Evolutionary conservation across 2,113 vertebrate genomes (phyloP).

Genomic region (Steatornis caripensis): DNA sequence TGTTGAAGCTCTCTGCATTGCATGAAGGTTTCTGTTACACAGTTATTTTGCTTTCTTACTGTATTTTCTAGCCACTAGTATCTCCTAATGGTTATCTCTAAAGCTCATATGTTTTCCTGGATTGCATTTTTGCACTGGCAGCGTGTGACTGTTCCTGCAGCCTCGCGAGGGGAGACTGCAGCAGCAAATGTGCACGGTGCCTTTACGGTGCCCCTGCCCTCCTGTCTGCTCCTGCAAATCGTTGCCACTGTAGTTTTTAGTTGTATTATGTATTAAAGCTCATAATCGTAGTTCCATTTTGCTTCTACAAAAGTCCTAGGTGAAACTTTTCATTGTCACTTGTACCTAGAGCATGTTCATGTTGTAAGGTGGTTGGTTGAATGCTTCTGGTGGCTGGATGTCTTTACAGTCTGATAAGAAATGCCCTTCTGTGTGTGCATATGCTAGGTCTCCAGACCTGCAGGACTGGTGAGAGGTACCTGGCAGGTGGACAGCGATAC

Average conservation of each 20-base stretch:
- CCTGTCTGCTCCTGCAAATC: not conserved
- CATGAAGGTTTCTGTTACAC: not conserved
- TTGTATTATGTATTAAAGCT: not conserved
- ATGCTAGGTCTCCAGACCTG: not conserved
- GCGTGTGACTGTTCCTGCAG: not conserved
- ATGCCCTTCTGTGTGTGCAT: not conserved
- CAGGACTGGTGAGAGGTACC: not conserved
- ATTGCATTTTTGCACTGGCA: not conserved
- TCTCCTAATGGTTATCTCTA: not conserved
- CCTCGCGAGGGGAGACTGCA: not conserved
- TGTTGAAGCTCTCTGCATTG: not conserved
- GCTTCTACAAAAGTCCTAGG: not conserved
- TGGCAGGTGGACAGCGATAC: not conserved
- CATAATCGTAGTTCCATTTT: not conserved
- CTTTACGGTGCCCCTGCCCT: not conserved
- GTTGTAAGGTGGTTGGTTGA: not conserved
- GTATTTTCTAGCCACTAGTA: not conserved
- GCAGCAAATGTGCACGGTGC: rapidly evolving
- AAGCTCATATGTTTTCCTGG: not conserved
- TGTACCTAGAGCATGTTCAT: rapidly evolving
- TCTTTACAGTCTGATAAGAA: not conserved
- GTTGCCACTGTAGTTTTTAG: not conserved
- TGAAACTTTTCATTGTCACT: rapidly evolving
- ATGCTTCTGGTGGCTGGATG: not conserved
- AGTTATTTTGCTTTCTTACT: not conserved